Conservation (phyloP, 2,113 vertebrate species). For the Xerus inauris region DNA sequence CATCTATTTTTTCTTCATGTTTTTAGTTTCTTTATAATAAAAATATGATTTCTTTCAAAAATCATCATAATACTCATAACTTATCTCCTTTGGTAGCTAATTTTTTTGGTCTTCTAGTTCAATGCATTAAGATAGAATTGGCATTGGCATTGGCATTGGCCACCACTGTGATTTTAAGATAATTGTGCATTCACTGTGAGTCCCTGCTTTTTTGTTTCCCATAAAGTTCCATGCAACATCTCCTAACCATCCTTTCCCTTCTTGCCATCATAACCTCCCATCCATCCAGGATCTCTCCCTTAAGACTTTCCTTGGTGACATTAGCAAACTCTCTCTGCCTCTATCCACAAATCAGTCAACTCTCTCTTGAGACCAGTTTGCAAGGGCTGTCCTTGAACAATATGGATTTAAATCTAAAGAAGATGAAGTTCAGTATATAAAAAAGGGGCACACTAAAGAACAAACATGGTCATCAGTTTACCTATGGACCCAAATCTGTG, state of each 20-base stretch:
- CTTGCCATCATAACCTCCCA: neutral
- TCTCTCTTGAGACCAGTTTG: neutral
- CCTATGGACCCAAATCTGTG: neutral
- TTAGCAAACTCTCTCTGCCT: neutral
- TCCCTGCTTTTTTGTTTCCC: neutral
- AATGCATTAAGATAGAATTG: neutral
- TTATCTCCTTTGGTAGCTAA: rapidly evolving
- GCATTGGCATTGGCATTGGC: neutral
- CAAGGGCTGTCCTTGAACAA: neutral
- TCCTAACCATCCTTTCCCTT: neutral
- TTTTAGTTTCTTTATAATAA: neutral
- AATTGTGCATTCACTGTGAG: too few relatives aligned
- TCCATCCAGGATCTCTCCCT: neutral
- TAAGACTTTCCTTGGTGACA: neutral
- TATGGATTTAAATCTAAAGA: neutral
- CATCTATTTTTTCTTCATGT: neutral
- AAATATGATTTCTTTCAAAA: neutral
- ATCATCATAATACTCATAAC: neutral
- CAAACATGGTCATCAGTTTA: neutral
- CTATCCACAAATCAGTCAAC: neutral
- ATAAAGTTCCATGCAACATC: neutral
- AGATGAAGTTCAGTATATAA: neutral
- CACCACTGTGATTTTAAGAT: neutral
- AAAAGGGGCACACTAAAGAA: neutral
- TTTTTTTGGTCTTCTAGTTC: neutral